Percentiles rank a stretch among this genome's conserved stretches.
phyloP scores from a whole-genome alignment of 2,113 vertebrate species.

The Lonchura striata region DNA sequence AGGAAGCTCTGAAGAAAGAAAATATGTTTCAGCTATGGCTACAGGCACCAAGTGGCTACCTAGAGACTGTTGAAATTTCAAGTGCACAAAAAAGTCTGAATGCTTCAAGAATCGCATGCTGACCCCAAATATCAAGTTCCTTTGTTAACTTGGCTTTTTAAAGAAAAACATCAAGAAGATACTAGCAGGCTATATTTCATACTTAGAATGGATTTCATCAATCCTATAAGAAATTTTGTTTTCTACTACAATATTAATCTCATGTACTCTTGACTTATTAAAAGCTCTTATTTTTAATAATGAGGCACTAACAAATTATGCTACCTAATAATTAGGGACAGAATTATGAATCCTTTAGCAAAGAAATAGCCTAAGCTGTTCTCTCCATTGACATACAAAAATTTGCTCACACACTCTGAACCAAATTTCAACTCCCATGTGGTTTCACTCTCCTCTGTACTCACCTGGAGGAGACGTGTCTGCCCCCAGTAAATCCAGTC shows the following conservation, averaged over 20 bases:
- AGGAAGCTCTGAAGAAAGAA: background rate
- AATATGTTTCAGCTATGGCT: background rate
- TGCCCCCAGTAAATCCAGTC: background rate
- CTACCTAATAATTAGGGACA: background rate
- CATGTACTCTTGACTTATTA: background rate
- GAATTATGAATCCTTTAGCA: background rate
- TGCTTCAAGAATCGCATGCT: background rate
- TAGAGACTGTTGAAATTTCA: background rate
- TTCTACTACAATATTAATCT: background rate
- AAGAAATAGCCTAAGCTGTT: background rate
- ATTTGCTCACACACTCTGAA: background rate
- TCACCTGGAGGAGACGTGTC: background rate
- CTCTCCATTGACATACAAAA: background rate
- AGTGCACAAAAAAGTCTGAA: background rate
- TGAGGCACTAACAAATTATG: background rate
- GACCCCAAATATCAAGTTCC: background rate
- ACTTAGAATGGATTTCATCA: background rate
- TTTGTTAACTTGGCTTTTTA: background rate
- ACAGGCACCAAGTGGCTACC: background rate
- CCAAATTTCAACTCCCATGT: background rate
- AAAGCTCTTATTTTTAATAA: background rate
- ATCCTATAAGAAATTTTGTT: background rate
- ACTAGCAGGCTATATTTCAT: background rate
- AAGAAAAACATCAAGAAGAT: background rate
- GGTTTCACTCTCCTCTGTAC: background rate